phyloP scores from a whole-genome alignment of 2,797 vertebrate species.

The Gymnodraco acuticeps region DNA sequence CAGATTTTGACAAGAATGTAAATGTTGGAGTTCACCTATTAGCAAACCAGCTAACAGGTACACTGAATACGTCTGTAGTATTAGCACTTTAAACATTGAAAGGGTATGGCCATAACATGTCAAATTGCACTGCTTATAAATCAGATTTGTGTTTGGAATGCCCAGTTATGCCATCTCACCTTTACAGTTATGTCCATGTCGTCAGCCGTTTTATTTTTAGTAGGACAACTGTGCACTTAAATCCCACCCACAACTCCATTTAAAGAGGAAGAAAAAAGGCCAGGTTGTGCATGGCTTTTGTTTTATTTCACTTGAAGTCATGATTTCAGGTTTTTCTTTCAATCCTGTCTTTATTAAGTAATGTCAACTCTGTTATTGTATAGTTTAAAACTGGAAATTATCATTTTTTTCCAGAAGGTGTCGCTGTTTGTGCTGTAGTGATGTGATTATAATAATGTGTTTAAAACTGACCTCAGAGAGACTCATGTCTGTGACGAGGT shows the following conservation, averaged over 20 bases:
- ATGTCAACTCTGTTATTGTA: not conserved
- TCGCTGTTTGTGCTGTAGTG: constrained; percentile 1
- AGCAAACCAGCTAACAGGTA: not conserved
- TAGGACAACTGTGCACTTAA: not conserved
- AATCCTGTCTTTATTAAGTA: not conserved
- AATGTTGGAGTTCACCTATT: not conserved
- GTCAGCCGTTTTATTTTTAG: not conserved
- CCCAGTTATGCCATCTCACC: not conserved
- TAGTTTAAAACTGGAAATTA: not conserved
- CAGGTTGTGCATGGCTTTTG: not conserved
- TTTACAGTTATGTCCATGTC: not conserved
- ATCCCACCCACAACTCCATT: not conserved
- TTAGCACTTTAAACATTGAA: constrained; percentile 24
- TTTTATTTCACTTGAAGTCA: not conserved
- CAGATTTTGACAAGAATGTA: not conserved
- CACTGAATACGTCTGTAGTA: not conserved
- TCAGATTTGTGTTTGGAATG: constrained; percentile 5
- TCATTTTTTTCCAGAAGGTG: not conserved
- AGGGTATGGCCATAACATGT: constrained; percentile 12
- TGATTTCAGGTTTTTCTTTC: not conserved
- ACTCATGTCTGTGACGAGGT: constrained; percentile 19
- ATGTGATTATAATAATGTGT: not conserved
- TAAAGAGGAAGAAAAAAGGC: not conserved
- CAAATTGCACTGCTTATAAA: constrained; percentile 41
- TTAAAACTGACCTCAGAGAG: not conserved